phyloP scores from a whole-genome alignment of 2,888 invertebrate species.

The Scaeva pyrastri region DNA sequence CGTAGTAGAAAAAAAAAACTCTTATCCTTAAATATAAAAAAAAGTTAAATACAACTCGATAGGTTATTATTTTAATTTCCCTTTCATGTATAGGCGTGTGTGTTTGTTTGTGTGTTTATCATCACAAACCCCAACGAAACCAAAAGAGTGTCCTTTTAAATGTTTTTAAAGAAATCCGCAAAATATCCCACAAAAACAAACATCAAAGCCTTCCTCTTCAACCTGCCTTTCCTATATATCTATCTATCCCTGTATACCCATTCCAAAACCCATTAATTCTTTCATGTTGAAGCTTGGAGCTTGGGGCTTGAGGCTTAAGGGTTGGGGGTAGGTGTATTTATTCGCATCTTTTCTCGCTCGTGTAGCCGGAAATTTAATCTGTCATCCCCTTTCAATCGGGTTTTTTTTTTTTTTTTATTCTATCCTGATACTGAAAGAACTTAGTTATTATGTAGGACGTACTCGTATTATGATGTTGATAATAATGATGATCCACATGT shows the following conservation, averaged over 20 bases:
- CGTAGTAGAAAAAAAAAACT: too few relatives aligned
- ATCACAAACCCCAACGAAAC: not conserved
- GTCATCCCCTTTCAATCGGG: not conserved
- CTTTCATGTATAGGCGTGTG: not conserved
- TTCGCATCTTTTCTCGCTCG: conserved; percentile 33
- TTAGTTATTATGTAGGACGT: not conserved
- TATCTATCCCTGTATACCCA: not conserved
- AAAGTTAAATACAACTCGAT: not conserved
- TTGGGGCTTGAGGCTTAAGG: too few relatives aligned
- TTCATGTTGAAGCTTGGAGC: conserved; percentile 6
- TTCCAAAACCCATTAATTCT: conserved; percentile 1
- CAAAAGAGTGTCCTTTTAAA: conserved; percentile 8
- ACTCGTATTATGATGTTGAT: not conserved
- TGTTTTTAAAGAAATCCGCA: conserved; percentile 11
- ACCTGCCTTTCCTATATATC: not conserved
- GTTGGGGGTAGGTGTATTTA: conserved; percentile 6
- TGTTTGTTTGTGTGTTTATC: too few relatives aligned
- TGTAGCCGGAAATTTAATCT: conserved; percentile 46
- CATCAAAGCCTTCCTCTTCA: conserved; percentile 29
- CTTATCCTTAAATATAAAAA: not conserved
- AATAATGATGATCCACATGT: conserved; percentile 42
- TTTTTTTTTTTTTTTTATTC: too few relatives aligned
- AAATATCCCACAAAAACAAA: conserved; percentile 5
- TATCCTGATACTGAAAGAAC: conserved; percentile 21
- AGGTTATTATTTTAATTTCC: conserved; percentile 16